These are phyloP conservation scores for Crypturellus undulatus DNA, from an alignment of 2,113 vertebrate species.

Conservation along the genomic window DNA sequence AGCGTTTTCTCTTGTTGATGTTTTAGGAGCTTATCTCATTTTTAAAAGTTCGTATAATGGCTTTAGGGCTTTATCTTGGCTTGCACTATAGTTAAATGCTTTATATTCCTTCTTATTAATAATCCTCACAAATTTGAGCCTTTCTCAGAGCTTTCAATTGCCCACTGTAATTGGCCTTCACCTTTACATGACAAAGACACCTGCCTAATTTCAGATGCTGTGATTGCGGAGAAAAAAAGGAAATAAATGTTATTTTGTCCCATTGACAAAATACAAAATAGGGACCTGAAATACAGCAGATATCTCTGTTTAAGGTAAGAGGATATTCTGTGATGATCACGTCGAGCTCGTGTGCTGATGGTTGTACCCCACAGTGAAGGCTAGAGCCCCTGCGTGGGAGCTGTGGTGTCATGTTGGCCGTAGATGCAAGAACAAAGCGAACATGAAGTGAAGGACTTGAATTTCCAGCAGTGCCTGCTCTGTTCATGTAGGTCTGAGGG, in stretches of 20 bases:
- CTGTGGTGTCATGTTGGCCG: not conserved
- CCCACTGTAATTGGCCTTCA: constrained; percentile 1
- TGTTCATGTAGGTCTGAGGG: not conserved
- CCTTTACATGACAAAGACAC: not conserved
- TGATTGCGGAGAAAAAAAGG: not conserved
- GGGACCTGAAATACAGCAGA: not conserved
- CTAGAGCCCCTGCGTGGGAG: not conserved
- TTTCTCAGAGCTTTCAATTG: not conserved
- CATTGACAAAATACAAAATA: not conserved
- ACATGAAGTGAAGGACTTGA: not conserved
- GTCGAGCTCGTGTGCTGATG: not conserved
- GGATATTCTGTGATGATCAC: not conserved
- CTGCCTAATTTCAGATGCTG: not conserved
- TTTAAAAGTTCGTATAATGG: not conserved
- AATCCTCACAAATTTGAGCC: not conserved
- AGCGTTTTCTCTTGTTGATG: not conserved
- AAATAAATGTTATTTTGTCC: constrained; percentile 3
- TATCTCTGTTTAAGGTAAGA: not conserved
- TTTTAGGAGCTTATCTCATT: not conserved
- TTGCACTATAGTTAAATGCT: not conserved
- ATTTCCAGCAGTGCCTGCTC: accelerated
- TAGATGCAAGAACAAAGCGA: not conserved
- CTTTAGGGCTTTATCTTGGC: not conserved
- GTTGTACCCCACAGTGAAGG: not conserved
- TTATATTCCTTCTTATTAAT: not conserved